A percentile compares a stretch with the other conserved stretches of the same genome.
phyloP scores from a whole-genome alignment of 2,797 vertebrate genomes.

The Strix occidentalis region DNA sequence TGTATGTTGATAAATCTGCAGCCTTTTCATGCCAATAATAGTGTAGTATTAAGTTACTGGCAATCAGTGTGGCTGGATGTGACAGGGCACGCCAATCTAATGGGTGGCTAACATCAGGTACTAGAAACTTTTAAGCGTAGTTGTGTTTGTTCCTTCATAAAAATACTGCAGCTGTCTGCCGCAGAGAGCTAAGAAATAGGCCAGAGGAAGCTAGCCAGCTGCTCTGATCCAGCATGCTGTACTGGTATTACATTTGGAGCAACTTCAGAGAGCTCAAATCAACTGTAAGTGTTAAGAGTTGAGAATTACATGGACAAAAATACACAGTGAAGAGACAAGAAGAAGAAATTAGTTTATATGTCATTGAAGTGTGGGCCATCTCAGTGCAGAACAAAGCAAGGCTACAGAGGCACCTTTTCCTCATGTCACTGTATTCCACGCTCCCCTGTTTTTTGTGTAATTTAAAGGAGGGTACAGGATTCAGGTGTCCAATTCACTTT shows the following conservation, averaged over 20 bases:
- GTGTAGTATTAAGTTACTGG: not conserved
- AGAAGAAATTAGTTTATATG: not conserved
- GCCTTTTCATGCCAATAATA: conserved; percentile 17
- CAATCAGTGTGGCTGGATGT: not conserved
- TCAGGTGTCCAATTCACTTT: not conserved
- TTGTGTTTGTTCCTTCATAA: not conserved
- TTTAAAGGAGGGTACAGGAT: not conserved
- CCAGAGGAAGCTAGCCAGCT: not conserved
- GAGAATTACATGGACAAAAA: not conserved
- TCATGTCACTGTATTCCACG: not conserved
- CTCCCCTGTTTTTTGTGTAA: not conserved
- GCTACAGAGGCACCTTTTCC: not conserved
- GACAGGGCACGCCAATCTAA: not conserved
- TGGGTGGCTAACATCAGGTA: not conserved
- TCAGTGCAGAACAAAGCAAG: not conserved
- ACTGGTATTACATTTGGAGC: not conserved
- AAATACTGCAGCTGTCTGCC: not conserved
- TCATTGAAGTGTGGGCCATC: not conserved
- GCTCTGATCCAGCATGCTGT: not conserved
- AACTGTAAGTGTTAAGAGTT: not conserved
- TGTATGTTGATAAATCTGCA: conserved; percentile 49
- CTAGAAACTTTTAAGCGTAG: not conserved
- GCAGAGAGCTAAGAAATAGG: not conserved
- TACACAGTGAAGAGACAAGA: not conserved
- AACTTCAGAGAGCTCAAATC: conserved; percentile 12